These are phyloP conservation scores for Spinus olivaceus DNA, from an alignment of 2,797 vertebrate species.

Conservation along the genomic window DNA sequence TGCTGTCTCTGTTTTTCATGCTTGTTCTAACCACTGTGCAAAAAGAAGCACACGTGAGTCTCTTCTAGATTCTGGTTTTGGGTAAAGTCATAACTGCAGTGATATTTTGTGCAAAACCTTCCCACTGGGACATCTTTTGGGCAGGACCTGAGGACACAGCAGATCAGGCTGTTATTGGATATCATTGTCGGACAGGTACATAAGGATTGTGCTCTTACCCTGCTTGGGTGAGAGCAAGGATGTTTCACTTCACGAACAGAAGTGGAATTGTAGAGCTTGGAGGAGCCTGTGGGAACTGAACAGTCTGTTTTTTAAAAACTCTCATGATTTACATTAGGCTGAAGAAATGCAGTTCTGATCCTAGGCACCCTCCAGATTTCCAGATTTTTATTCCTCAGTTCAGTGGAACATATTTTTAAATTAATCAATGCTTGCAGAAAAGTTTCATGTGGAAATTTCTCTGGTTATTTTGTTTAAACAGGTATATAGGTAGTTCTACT, in stretches of 20 bases:
- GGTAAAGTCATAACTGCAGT: background rate
- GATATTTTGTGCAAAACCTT: background rate
- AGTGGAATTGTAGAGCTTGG: background rate
- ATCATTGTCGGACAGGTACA: background rate
- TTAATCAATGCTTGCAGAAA: background rate
- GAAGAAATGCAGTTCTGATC: background rate
- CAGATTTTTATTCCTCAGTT: background rate
- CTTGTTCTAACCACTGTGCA: background rate
- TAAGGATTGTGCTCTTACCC: background rate
- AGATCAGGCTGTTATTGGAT: background rate
- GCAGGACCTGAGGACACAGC: background rate
- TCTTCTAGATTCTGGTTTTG: background rate
- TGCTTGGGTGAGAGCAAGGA: rapidly evolving
- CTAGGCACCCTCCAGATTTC: background rate
- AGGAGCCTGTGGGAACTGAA: background rate
- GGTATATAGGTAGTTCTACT: background rate
- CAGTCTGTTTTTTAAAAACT: background rate
- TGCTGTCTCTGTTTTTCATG: background rate
- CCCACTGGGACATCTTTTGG: background rate
- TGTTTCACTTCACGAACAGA: background rate
- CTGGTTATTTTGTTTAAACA: constrained; percentile 1
- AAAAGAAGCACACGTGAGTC: background rate
- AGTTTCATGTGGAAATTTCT: background rate
- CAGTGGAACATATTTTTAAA: background rate
- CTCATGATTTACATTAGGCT: background rate